Evolutionary conservation across 92 coral and sea anemone genomes (phyloP), one percentile per base, ranked within the genome.

Genomic region (Siderastrea siderea): DNA sequence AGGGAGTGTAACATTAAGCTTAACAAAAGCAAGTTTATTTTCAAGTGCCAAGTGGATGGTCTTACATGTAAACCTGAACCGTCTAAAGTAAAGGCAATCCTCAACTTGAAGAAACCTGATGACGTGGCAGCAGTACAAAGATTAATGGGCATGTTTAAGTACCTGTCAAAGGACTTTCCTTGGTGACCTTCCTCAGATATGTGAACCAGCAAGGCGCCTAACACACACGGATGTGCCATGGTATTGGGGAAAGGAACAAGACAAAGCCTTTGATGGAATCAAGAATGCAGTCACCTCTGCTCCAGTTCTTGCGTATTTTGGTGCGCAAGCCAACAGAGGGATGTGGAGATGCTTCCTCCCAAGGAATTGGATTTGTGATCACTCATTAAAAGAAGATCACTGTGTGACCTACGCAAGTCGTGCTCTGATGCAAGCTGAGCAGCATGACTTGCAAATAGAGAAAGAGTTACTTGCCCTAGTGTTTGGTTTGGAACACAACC

Each of bases 41-140:
- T 54, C 88, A 88, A 88, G 54, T 62, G 67, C 77, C 55, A 71
- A 8, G 80, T 86, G 53, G 86, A 89, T 8, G 91, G 95, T 14
- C 76, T 90, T 3, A n/a, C n/a, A n/a, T n/a, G n/a, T n/a, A 93
- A 90, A 63, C 89, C 89, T 6, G 95, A 90, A 53, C 93, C 91
- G 4, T 16, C 17, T 3, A 93, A 93, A 77, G 93, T 90, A 6
- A 59, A 93, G 38, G 96, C 94, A 15, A 90, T 87, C 43, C 16
- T 61, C 52, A 86, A 74, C 7, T 90, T 87, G 84, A 74, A 85
- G 72, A 85, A 86, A 64, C 96, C 92, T 15, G 55, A 60, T 58
- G 89, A 91, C 58, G 81, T 90, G 46, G 57, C 72, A 10, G 92
- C 88, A 55, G 90, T 93, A 10, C 84, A 80, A 77, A 72, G 93